Evolutionary conservation across 2,113 vertebrate genomes (phyloP), one percentile per base, ranked within the genome.

Genomic region (Eclectus roratus): DNA sequence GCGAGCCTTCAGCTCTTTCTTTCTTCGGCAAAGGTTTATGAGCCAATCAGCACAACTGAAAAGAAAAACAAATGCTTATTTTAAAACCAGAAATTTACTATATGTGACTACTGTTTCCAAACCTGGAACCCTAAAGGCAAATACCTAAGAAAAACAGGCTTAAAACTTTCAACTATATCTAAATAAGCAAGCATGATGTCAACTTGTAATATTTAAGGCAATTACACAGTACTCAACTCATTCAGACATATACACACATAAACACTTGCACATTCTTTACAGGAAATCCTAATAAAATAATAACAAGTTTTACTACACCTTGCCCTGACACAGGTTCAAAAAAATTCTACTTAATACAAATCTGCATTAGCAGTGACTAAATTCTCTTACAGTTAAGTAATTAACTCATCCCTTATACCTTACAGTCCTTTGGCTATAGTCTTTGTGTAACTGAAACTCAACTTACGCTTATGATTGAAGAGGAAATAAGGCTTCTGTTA

Each of bases 21-120:
- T 99, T 92, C 98, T 98, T 96, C 98, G 97, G 94, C 99, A 99
- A 19, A 98, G 87, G 73, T 97, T 98, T 65, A 98, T 96, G 39
- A 99, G 98, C 97, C 98, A 99, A 53, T 99, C 99, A 55, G 98
- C 99, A 98, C 99, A 99, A 96, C 99, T 99, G 97, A 52, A 95
- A 56, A 83, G 56, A 66, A 86, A 88, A 92, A 95, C 12, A 91
- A 55, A 82, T 6, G 29, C 18, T 89, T 47, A 49, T 43, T 94
- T 85, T 13, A 88, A 80, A 76, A 65, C 23, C 47, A 65, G 60
- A 65, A 73, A 25, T 6, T 12, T 70, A 43, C 15, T 44, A 4
- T 8, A 46, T 9, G 7, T 23, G 8, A 63, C 60, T 50, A 71
- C 10, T 33, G 6, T 50, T 89, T 85, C 33, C 43, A 91, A 89